Conservation (phyloP, 2,797 vertebrate species). For the Bucorvus abyssinicus region DNA sequence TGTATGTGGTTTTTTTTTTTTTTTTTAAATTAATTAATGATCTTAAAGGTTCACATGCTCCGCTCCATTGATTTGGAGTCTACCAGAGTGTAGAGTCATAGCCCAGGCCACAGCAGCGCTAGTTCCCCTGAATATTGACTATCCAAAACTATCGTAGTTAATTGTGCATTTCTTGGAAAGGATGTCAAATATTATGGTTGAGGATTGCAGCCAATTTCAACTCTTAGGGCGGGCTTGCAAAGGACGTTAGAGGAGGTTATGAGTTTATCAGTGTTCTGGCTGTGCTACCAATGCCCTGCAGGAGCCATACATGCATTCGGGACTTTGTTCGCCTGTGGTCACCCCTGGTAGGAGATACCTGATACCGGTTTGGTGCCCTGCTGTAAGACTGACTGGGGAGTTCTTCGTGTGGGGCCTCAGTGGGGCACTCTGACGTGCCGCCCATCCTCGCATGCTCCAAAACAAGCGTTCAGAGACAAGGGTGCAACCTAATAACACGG, state of each 20-base stretch:
- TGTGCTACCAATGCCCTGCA: neutral
- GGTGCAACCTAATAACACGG: neutral
- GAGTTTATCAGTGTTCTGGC: neutral
- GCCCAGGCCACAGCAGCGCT: neutral
- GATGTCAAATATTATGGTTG: neutral
- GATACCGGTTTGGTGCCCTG: neutral
- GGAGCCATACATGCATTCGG: neutral
- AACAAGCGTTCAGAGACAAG: neutral
- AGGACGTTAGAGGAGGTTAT: neutral
- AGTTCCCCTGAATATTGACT: neutral
- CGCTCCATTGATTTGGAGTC: neutral
- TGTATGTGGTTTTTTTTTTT: too few relatives aligned
- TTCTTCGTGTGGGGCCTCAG: neutral
- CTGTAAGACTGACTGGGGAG: neutral
- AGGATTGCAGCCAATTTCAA: slow-evolving; percentile 17
- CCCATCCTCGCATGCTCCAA: neutral
- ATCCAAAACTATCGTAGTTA: neutral
- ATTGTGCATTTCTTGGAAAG: slow-evolving; percentile 16
- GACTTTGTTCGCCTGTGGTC: neutral
- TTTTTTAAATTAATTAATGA: neutral
- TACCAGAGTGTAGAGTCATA: neutral
- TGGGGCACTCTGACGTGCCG: neutral
- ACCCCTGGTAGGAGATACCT: neutral
- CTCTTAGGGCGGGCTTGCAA: neutral
- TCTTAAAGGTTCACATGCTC: neutral